Evolutionary conservation across 2,113 vertebrate genomes (phyloP).

Genomic region (Cardinalis cardinalis): DNA sequence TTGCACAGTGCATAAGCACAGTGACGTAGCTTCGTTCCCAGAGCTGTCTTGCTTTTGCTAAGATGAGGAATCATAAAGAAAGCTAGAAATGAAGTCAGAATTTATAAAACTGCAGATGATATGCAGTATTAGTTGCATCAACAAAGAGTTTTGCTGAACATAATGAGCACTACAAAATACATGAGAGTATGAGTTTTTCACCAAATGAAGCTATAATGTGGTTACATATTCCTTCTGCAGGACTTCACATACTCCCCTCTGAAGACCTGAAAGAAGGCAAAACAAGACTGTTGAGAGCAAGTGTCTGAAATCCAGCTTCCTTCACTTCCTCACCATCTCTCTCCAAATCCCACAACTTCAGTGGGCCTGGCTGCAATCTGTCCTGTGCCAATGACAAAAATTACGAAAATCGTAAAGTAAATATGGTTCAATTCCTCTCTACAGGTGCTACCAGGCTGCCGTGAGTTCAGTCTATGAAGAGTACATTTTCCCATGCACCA

Average conservation of each 20-base stretch:
- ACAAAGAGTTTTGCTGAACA: neutral
- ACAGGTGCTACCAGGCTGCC: neutral
- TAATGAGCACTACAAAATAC: neutral
- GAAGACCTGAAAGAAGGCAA: neutral
- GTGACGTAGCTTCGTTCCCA: neutral
- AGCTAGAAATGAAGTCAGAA: neutral
- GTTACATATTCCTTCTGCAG: neutral
- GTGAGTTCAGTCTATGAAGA: neutral
- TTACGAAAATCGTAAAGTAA: neutral
- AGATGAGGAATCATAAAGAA: neutral
- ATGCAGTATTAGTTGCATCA: neutral
- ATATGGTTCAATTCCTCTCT: fast-evolving
- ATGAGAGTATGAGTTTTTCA: neutral
- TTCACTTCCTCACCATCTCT: neutral
- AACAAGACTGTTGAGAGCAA: neutral
- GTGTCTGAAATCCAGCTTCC: neutral
- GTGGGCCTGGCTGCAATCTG: neutral
- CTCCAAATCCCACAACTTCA: neutral
- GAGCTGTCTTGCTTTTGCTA: neutral
- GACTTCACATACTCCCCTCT: neutral
- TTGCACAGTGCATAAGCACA: neutral
- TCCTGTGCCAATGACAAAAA: neutral
- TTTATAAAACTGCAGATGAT: neutral
- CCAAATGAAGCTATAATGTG: neutral
- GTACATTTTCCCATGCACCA: neutral